These are phyloP conservation scores for Plutomurus gul DNA, from an alignment of 1,140 invertebrate species.

Conservation along the genomic window DNA sequence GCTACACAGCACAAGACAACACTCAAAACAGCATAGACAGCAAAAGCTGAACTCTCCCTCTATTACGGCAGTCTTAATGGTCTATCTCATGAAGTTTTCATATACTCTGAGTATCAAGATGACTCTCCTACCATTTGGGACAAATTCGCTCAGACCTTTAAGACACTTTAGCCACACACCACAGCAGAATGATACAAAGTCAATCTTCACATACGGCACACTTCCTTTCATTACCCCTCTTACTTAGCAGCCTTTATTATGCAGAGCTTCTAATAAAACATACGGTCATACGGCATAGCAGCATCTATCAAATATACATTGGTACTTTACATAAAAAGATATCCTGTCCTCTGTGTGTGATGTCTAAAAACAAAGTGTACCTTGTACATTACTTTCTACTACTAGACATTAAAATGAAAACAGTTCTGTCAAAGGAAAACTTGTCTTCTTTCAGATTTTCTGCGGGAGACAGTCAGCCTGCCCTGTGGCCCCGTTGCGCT, in stretches of 20 bases:
- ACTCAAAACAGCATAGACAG: not conserved
- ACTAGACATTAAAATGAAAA: not conserved
- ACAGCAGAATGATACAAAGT: not conserved
- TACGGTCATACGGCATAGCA: too few species aligned
- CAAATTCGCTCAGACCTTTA: not conserved
- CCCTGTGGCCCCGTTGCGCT: too few species aligned
- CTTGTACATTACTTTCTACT: too few species aligned
- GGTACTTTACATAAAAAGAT: not conserved
- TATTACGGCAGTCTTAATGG: slow-evolving; percentile 15
- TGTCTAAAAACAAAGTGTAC: not conserved
- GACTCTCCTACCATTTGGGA: not conserved
- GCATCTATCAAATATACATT: too few species aligned
- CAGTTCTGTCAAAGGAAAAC: not conserved
- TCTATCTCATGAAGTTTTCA: slow-evolving; percentile 18
- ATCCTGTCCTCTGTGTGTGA: too few species aligned
- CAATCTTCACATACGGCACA: not conserved
- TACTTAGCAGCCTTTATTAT: too few species aligned
- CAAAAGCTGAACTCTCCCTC: not conserved
- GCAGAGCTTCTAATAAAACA: too few species aligned
- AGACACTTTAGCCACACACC: not conserved
- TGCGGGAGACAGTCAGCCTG: too few species aligned
- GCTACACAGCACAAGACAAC: too few species aligned
- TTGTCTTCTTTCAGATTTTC: not conserved
- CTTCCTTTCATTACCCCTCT: too few species aligned
- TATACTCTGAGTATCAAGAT: not conserved